Evolutionary conservation across 2,888 invertebrate genomes (phyloP), one percentile per base, ranked within the genome.

Genomic region (Apotomis turbidana): DNA sequence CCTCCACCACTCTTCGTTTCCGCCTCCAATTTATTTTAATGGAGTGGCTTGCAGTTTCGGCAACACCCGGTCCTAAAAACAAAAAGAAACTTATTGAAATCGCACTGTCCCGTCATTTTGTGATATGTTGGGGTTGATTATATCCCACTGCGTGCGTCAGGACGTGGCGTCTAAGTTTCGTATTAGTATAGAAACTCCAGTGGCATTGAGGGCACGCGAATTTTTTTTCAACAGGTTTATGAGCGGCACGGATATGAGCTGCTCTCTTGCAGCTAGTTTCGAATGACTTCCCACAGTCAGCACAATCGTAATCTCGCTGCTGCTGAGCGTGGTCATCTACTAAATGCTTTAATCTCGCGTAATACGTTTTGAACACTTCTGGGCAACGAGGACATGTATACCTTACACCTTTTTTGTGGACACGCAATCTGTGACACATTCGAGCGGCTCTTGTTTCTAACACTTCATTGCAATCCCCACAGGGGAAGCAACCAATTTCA

Each of bases 341-440:
- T 55, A 93, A 80, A 79, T 93, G 93, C 70, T 86, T 91, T 0
- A 83, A 83, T 76, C 93, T 85, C 1, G 84, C 78, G 66, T 89
- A 85, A 70, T 93, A 93, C 1, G 87, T 85, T 0, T 86, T 89
- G 61, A 93, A 93, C 0, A 85, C 80, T 76, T 91, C 87, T 0
- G 89, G 79, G 70, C 93, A 93, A 69, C 88, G 81, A 1, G 93
- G 92, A 62, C 93, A 93, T 0, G 87, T 81, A 75, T 93, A 92
- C 10, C 91, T 78, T 2, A 89, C 70, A 0, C 92, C 90, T 64
- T 89, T 88, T 64, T 80, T 84, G 68, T 93, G 93, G 3, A 88
- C 80, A 54, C 81, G 82, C 75, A 87, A 78, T 75, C 83, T 86
- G 74, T 93, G 93, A 54, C 82, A 85, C 78, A 85, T 86, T 36